Evolutionary conservation across 2,888 invertebrate species (phyloP).

Genomic region (Diaphora mendica): DNA sequence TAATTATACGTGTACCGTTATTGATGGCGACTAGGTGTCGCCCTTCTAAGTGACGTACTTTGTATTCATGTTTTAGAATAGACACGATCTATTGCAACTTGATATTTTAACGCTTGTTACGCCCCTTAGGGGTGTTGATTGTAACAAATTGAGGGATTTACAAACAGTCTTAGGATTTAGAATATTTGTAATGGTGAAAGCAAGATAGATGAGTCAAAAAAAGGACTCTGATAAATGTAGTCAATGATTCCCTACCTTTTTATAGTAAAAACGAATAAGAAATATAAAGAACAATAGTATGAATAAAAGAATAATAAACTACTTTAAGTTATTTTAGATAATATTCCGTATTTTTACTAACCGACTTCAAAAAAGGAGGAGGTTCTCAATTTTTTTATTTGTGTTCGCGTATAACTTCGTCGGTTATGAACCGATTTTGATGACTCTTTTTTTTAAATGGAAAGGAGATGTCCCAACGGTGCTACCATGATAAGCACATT

Average conservation of each 20-base stretch:
- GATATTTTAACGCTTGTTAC: background rate
- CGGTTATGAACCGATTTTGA: too few species aligned
- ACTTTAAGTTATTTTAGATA: too few species aligned
- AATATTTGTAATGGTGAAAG: background rate
- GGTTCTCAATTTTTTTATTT: too few species aligned
- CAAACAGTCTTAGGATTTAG: background rate
- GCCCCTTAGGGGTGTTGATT: background rate
- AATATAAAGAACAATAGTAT: too few species aligned
- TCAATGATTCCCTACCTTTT: background rate
- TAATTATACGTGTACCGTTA: slow-evolving; percentile 8
- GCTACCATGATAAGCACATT: too few species aligned
- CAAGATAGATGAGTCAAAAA: background rate
- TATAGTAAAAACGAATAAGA: background rate
- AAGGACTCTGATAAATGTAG: background rate
- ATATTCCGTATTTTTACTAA: too few species aligned
- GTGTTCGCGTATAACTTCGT: too few species aligned
- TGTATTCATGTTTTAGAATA: background rate
- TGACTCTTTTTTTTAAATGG: too few species aligned
- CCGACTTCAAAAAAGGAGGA: too few species aligned
- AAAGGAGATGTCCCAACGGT: too few species aligned
- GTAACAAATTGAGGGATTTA: background rate
- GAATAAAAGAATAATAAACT: too few species aligned
- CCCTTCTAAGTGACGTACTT: background rate
- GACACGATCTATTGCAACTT: background rate
- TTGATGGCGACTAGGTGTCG: slow-evolving; percentile 13